phyloP scores from a whole-genome alignment of 1,140 invertebrate species.

The Aleiodes sp. region DNA sequence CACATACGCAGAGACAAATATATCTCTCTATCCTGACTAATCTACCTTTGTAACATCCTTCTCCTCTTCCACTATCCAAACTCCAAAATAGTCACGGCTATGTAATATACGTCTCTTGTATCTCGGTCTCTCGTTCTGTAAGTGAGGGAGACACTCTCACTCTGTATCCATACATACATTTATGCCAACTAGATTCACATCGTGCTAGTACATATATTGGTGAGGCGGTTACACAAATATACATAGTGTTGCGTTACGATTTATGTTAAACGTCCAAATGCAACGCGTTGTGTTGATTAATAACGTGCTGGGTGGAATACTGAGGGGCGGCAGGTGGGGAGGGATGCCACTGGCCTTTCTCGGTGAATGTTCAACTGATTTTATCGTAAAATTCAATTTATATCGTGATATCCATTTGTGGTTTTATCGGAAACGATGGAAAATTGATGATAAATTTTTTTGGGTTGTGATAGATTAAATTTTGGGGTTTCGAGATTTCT shows the following conservation, averaged over 20 bases:
- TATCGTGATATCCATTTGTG: conserved; percentile 2
- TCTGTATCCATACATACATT: not conserved
- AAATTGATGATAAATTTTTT: not conserved
- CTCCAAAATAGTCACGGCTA: not conserved
- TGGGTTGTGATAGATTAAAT: too few species aligned
- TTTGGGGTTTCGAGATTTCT: too few species aligned
- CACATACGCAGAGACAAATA: not conserved
- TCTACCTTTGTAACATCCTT: not conserved
- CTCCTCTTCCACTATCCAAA: conserved; percentile 12
- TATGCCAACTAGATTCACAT: conserved; percentile 25
- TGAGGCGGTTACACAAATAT: conserved; percentile 3
- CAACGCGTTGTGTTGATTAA: conserved; percentile 33
- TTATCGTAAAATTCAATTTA: conserved; percentile 30
- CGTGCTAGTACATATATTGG: conserved; percentile 20
- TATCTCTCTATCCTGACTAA: too few species aligned
- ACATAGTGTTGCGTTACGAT: conserved; percentile 29
- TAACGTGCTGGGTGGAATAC: conserved; percentile 18
- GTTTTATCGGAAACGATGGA: conserved; percentile 9
- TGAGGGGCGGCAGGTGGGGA: not conserved
- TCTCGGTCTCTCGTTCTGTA: too few species aligned
- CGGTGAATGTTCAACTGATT: conserved; percentile 19
- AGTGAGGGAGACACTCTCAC: too few species aligned
- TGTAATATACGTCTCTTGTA: conserved; percentile 4
- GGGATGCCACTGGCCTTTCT: too few species aligned
- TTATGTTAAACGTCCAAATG: conserved; percentile 36